Evolutionary conservation across 2,113 vertebrate species (phyloP), one percentile per base, ranked within the genome.

Genomic region (Chloebia gouldiae): DNA sequence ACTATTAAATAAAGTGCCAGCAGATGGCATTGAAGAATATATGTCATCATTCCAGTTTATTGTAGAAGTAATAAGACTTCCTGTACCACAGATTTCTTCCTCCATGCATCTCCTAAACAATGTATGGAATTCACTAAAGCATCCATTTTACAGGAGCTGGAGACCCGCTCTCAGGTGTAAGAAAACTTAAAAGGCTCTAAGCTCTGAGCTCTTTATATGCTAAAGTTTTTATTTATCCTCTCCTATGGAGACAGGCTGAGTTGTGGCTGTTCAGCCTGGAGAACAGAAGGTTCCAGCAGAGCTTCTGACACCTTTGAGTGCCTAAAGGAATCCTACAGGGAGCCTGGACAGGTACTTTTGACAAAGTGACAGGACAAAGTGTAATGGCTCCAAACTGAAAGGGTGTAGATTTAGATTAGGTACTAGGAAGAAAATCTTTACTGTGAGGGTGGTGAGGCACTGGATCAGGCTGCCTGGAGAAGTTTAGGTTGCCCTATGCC

Each of bases 11-110:
- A 65, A 75, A 83, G 59, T 83, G 39, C 87, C 93, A 95, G 94
- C 71, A 95, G 92, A 79, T 96, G 91, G 89, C 95, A 97, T 90
- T 93, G 81, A 96, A 95, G 94, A 92, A 96, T 92, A 72, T 84
- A 57, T 33, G 57, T 81, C 71, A 69, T 76, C 37, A 37, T 44
- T 78, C 37, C 57, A 57, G 47, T n/a, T 78, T 84, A 65, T 81
- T 57, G 42, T 59, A 70, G 76, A 70, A 86, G 22, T 35, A 57
- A 18, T 37, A 53, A 53, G 16, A 10, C 18, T 88, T 72, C 28
- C 13, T 56, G 20, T 49, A 49, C n/a, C 6, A 4, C 22, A 60
- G 40, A 51, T 24, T 70, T 45, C 27, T 83, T 59, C 35, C 15
- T 73, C 39, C 23, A 3, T n/a, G 22, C 31, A 19, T 50, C 27